Evolutionary conservation across 1,140 invertebrate genomes (phyloP).

Genomic region (Eueides isabella): DNA sequence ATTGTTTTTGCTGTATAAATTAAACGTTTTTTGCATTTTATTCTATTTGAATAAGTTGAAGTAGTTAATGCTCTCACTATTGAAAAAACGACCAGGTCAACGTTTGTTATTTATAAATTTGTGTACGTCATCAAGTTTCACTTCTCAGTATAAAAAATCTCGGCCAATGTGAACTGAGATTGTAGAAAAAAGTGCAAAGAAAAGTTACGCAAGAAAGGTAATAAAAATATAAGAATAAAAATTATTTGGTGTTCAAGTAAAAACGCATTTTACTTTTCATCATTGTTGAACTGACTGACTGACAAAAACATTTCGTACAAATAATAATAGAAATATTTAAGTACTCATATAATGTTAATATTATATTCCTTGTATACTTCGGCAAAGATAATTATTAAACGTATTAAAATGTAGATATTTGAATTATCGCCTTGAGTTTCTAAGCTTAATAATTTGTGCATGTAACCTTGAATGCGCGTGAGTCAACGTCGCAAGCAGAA

Average conservation of each 20-base stretch:
- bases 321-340: background rate
- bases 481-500: conserved; percentile 51
- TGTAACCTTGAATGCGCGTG: conserved; percentile 55
- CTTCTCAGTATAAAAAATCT: conserved; percentile 10
- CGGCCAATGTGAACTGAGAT: background rate
- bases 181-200: conserved; percentile 11
- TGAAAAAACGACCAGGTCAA: conserved; percentile 3
- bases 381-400: background rate
- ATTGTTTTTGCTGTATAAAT: conserved; percentile 53
- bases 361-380: background rate
- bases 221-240: conserved; percentile 11
- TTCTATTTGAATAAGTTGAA: background rate
- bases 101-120: conserved; percentile 12
- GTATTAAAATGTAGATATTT: conserved; percentile 37
- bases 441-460: conserved; percentile 54
- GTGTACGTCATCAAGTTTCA: conserved; percentile 5
- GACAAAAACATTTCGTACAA: background rate
- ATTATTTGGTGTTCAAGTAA: background rate
- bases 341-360: background rate
- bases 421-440: conserved; percentile 54
- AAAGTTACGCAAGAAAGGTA: conserved; percentile 8
- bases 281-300: background rate
- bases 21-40: conserved; percentile 1
- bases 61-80: background rate
- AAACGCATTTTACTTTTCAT: conserved; percentile 1